A percentile compares a stretch with the other conserved stretches of the same genome.
Evolutionary conservation across 2,797 vertebrate genomes (phyloP).

Genomic region (Botia almorhae): DNA sequence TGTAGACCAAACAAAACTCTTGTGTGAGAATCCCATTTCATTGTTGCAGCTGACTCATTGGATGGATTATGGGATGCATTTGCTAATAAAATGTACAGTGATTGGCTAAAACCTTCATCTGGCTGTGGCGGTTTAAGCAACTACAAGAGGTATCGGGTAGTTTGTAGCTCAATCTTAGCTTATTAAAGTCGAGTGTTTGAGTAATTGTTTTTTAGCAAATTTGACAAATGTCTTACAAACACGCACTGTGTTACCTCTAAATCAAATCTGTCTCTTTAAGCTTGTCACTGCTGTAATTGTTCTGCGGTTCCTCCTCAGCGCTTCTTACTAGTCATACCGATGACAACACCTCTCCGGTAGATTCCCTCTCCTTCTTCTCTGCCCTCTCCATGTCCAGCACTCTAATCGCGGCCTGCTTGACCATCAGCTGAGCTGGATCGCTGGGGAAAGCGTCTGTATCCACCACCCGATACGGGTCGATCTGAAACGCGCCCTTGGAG

Average conservation of each 20-base stretch:
- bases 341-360: constrained; percentile 84
- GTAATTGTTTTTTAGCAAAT: neutral
- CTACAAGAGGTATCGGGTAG: neutral
- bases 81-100: constrained; percentile 17
- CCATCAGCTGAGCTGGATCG: constrained; percentile 79
- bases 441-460: constrained; percentile 78
- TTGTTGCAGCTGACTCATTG: neutral
- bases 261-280: constrained; percentile 85
- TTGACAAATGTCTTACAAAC: neutral
- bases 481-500: constrained; percentile 75
- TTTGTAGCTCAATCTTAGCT: constrained; percentile 16
- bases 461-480: constrained; percentile 81
- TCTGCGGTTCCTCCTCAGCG: constrained; percentile 69
- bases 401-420: constrained; percentile 82
- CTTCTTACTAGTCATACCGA: constrained; percentile 87
- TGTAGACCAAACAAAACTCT: constrained; percentile 20
- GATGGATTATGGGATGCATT: constrained; percentile 19
- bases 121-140: neutral
- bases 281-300: constrained; percentile 61
- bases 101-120: constrained; percentile 6
- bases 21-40: constrained; percentile 14
- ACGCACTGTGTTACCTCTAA: constrained; percentile 11
- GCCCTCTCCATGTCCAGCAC: constrained; percentile 82
- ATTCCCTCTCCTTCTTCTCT: constrained; percentile 83
- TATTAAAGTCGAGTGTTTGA: constrained; percentile 1